These are phyloP conservation scores for Bothrops jararaca DNA, from an alignment of 2,113 vertebrate species.

Conservation along the genomic window DNA sequence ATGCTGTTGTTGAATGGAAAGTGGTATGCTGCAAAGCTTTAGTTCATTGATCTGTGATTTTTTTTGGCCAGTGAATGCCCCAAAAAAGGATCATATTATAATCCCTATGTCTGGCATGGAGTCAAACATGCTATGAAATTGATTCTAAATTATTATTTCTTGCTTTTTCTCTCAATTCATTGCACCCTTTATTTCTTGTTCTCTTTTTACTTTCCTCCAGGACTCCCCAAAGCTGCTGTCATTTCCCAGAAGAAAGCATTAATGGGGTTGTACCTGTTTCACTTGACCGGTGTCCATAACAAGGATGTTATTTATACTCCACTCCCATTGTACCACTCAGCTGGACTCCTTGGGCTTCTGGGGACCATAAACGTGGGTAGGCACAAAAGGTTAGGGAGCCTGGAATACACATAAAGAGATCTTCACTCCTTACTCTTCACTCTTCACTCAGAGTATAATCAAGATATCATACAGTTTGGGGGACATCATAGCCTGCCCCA, in stretches of 20 bases:
- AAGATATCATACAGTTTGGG: no score
- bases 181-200: not conserved
- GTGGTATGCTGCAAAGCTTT: not conserved
- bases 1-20: not conserved
- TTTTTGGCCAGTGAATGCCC: not conserved
- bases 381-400: no score
- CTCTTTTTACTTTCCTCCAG: constrained; percentile 50
- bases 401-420: no score
- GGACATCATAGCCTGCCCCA: no score
- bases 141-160: not conserved
- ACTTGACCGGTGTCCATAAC: constrained; percentile 47
- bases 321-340: constrained; percentile 82
- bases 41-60: not conserved
- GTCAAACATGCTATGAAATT: not conserved
- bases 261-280: constrained; percentile 61
- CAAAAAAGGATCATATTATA: not conserved
- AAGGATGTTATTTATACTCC: constrained; percentile 78
- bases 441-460: no score
- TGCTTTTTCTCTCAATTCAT: not conserved
- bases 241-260: constrained; percentile 73
- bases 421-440: no score
- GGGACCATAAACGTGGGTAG: constrained; percentile 78
- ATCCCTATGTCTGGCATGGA: not conserved
- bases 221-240: constrained; percentile 78
- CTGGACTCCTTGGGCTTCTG: constrained; percentile 78